A percentile compares a stretch with the other conserved stretches of the same genome.
Evolutionary conservation across 2,113 vertebrate species (phyloP).

Genomic region (Poeciliopsis occidentalis): DNA sequence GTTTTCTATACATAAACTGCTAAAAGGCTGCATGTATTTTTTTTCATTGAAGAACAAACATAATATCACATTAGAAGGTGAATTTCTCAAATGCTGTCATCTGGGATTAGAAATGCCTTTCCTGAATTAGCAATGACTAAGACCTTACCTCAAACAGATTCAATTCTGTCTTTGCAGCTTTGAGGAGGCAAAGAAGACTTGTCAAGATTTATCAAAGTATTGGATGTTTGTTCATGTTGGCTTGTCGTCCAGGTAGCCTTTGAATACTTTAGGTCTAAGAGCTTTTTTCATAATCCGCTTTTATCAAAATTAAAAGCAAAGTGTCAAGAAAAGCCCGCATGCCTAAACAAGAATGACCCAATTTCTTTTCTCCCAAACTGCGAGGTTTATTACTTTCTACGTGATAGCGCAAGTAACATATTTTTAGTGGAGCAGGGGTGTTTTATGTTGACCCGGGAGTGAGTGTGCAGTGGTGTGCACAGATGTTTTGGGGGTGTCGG

Average conservation of each 20-base stretch:
- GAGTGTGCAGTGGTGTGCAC: neutral
- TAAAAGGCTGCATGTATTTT: neutral
- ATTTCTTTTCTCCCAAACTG: neutral
- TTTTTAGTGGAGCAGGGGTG: neutral
- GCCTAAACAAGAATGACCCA: neutral
- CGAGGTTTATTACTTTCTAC: neutral
- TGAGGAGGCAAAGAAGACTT: neutral
- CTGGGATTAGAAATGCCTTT: neutral
- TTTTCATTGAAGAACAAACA: neutral
- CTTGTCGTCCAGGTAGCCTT: neutral
- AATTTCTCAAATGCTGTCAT: neutral
- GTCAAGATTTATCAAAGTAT: neutral
- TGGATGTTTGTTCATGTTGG: neutral
- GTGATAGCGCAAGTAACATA: neutral
- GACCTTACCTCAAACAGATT: neutral
- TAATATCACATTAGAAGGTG: neutral
- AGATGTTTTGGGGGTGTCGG: too few species aligned
- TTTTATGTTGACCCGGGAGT: neutral
- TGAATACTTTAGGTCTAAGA: neutral
- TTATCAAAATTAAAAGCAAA: neutral
- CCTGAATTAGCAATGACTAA: neutral
- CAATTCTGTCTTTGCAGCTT: neutral
- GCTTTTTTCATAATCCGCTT: neutral
- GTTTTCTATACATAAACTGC: neutral
- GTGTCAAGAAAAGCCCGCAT: neutral